phyloP scores from a whole-genome alignment of 64 coral and sea anemone species.

The Montipora efflorescens region DNA sequence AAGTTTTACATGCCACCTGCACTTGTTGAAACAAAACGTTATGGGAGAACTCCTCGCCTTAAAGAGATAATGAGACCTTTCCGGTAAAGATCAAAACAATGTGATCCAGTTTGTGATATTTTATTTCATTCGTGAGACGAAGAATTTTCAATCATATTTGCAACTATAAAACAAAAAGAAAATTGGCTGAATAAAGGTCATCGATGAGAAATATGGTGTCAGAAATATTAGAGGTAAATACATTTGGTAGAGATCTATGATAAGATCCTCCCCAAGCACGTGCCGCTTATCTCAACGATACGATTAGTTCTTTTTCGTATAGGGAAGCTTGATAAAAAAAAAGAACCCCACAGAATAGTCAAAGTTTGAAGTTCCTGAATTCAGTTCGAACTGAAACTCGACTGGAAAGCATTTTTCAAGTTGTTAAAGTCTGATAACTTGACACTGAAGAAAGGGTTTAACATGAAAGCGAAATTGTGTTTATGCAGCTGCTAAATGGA shows the following conservation, averaged over 20 bases:
- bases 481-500: background rate
- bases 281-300: conserved; percentile 15
- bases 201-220: background rate
- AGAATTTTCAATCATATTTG: too few relatives aligned
- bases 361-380: background rate
- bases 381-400: background rate
- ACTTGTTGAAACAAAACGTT: background rate
- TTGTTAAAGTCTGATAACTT: background rate
- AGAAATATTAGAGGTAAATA: background rate
- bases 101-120: background rate
- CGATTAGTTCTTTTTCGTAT: background rate
- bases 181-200: background rate
- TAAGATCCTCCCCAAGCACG: background rate
- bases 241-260: background rate
- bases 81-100: background rate
- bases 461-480: background rate
- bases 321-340: background rate
- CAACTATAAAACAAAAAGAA: background rate
- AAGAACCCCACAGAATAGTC: background rate
- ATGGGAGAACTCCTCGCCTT: background rate
- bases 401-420: too few relatives aligned
- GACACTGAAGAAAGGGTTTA: background rate
- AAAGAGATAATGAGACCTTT: background rate
- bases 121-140: background rate
- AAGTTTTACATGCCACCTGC: background rate